Evolutionary conservation across 2,797 vertebrate genomes (phyloP), one percentile per base, ranked within the genome.

Genomic region (Tapera naevia): DNA sequence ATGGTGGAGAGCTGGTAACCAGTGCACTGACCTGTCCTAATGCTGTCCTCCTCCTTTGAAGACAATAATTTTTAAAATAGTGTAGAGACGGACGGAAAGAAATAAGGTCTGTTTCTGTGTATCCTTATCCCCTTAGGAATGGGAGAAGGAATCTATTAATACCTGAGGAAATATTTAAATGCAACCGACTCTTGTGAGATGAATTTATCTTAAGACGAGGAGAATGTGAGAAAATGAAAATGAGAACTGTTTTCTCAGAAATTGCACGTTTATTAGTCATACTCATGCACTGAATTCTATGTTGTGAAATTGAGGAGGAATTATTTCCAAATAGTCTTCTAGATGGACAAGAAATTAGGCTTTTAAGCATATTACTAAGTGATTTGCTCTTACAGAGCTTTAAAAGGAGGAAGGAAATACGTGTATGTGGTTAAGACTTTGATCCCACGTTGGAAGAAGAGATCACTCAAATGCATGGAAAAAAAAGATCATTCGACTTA

Each of bases 401-500:
- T 88, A 45, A 87, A 69, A 61, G 21, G 22, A 4, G 30, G 24
- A 74, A 70, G 46, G 61, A 65, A 86, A 73, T 82, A 80, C 10
- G 12, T 73, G 15, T 32, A n/a, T 80, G 48, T 67, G 28, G 18
- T 87, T 24, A 80, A 88, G 71, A 81, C 28, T 96, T 88, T 56
- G 83, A 67, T 72, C 84, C 95, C 71, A 43, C 4, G 0, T 69
- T 80, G 85, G 62, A 85, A 94, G 88, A 88, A 78, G 39, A 33
- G 94, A 17, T 94, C 62, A 56, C 45, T 96, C 13, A 23, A 21
- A 92, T 86, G 28, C 58, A 75, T 95, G 83, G 64, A 60, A 70
- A 83, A 94, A 43, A 90, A 79, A 96, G 75, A 95, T 96, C 92
- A 67, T 30, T 75, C 50, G 80, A 89, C 83, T 97, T 96, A 95